Evolutionary conservation across 2,888 invertebrate genomes (phyloP).

Genomic region (Latrodectus elegans): DNA sequence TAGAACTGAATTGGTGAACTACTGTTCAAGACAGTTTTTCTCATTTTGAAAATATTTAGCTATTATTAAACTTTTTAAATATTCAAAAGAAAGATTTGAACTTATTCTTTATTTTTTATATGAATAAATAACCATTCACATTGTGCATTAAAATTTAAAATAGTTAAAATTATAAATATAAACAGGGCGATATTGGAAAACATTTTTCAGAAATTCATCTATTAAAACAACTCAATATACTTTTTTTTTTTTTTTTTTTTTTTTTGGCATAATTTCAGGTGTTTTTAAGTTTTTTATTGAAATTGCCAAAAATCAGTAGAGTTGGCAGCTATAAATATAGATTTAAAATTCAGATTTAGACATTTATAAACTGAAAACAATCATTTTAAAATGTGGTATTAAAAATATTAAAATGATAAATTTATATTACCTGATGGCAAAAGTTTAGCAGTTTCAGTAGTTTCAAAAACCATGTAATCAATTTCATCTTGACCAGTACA

Average conservation of each 20-base stretch:
- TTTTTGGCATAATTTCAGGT: neutral
- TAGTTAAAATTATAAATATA: too few relatives aligned
- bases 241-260: too few relatives aligned
- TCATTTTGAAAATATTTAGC: too few relatives aligned
- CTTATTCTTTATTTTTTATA: too few relatives aligned
- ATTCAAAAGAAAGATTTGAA: too few relatives aligned
- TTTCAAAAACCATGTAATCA: constrained; percentile 79
- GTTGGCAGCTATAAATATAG: neutral
- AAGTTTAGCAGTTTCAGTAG: constrained; percentile 69
- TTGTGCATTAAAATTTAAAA: too few relatives aligned
- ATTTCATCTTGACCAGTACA: constrained; percentile 98
- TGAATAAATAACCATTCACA: too few relatives aligned
- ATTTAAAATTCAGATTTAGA: too few relatives aligned
- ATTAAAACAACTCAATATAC: too few relatives aligned
- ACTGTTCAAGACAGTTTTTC: too few relatives aligned
- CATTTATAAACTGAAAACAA: neutral
- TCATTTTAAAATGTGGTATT: neutral
- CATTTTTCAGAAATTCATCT: neutral
- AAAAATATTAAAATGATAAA: neutral
- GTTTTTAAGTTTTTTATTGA: neutral
- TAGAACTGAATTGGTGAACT: too few relatives aligned
- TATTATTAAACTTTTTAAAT: too few relatives aligned
- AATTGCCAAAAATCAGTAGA: neutral
- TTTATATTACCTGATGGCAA: constrained; percentile 65
- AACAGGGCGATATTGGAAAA: neutral